phyloP scores from a whole-genome alignment of 2,888 invertebrate species.

The Thymelicus sylvestris region DNA sequence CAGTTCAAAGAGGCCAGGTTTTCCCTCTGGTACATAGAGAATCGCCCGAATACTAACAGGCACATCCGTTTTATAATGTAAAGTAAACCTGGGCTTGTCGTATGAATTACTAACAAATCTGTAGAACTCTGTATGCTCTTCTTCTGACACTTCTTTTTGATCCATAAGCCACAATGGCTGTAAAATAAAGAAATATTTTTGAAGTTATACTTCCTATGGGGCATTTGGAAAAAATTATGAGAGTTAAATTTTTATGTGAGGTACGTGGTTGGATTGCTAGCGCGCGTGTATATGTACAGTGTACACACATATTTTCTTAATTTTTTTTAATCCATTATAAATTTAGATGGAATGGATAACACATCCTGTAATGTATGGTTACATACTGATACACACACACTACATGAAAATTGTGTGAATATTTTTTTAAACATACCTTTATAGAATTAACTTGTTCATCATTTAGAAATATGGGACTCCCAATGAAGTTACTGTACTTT shows the following conservation, averaged over 20 bases:
- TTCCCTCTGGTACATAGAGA: constrained; percentile 97
- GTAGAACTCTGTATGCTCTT: constrained; percentile 97
- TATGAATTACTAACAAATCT: constrained; percentile 94
- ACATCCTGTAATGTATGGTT: no score
- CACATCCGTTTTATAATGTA: constrained; percentile 97
- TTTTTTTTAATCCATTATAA: no score
- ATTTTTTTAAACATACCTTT: constrained; percentile 78
- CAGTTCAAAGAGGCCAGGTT: constrained; percentile 96
- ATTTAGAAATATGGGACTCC: constrained; percentile 96
- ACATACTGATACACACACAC: no score
- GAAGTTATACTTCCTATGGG: neutral
- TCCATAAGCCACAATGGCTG: constrained; percentile 96
- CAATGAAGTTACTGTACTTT: constrained; percentile 99
- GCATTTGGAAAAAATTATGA: no score
- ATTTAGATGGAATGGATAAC: no score
- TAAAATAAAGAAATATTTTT: constrained; percentile 26
- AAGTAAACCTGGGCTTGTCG: constrained; percentile 94
- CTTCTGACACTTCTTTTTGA: constrained; percentile 92
- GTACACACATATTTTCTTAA: no score
- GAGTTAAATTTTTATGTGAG: no score
- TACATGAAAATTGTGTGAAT: neutral
- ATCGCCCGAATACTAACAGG: constrained; percentile 96
- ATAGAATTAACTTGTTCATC: constrained; percentile 95
- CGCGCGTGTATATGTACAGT: no score
- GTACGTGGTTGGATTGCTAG: no score